Conservation (phyloP, 1,140 invertebrate genomes). For the Drosophila lacteicornis region DNA sequence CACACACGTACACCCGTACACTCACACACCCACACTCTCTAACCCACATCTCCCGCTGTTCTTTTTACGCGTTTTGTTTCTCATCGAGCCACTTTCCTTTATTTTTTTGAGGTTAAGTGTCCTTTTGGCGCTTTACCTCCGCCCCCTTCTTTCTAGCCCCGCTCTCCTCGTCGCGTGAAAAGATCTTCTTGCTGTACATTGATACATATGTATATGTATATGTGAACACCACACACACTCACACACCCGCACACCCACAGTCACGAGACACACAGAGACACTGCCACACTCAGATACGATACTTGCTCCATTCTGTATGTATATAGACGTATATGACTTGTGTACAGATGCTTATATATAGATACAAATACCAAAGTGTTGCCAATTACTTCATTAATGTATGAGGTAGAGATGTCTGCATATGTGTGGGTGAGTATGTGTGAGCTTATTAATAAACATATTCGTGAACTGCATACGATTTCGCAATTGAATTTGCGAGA, state of each 20-base stretch:
- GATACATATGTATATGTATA: constrained; percentile 36
- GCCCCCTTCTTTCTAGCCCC: constrained; percentile 1
- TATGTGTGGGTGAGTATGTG: constrained; percentile 83
- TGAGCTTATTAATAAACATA: constrained; percentile 77
- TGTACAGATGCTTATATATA: constrained; percentile 67
- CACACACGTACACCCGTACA: constrained; percentile 13
- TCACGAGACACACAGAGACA: constrained; percentile 15
- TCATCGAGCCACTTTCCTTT: constrained; percentile 64
- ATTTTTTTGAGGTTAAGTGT: constrained; percentile 81
- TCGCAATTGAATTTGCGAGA: constrained; percentile 44
- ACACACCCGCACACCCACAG: constrained; percentile 9
- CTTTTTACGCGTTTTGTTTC: constrained; percentile 62
- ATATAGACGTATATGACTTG: constrained; percentile 68
- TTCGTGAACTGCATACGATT: constrained; percentile 37
- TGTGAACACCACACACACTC: constrained; percentile 46
- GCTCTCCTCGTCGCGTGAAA: constrained; percentile 60
- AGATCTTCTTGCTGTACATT: constrained; percentile 72
- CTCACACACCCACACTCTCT: constrained; percentile 18
- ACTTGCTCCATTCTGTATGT: constrained; percentile 70
- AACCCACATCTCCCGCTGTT: constrained; percentile 42
- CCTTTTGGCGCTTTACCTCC: constrained; percentile 66
- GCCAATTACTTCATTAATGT: constrained; percentile 83
- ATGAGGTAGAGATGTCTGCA: constrained; percentile 83
- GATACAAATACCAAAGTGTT: constrained; percentile 74
- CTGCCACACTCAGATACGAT: constrained; percentile 46